Evolutionary conservation across 2,113 vertebrate genomes (phyloP).

Genomic region (Brienomyrus longianalis): DNA sequence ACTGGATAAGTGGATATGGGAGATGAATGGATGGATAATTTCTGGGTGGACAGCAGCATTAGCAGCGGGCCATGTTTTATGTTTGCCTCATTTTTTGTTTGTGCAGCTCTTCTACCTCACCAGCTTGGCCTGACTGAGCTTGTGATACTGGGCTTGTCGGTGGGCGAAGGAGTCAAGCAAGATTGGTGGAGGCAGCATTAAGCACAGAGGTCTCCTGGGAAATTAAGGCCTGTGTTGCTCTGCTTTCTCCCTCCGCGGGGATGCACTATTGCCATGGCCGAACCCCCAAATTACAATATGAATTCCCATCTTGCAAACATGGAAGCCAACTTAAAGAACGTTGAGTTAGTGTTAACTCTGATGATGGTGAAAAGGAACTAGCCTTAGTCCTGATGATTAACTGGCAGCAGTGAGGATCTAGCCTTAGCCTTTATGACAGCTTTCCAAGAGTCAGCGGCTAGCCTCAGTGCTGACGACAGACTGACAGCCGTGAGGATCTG

Average conservation of each 20-base stretch:
- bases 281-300: background rate
- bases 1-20: background rate
- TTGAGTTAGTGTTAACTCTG: background rate
- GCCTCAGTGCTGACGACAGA: background rate
- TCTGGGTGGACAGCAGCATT: background rate
- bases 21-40: constrained; percentile 2
- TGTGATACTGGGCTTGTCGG: background rate
- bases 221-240: constrained; percentile 9
- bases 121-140: background rate
- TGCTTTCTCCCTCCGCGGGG: background rate
- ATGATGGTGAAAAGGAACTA: background rate
- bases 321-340: background rate
- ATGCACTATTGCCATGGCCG: background rate
- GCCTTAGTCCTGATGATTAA: background rate
- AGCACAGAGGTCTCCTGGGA: constrained; percentile 19
- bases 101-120: background rate
- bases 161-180: background rate
- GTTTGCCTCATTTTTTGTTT: background rate
- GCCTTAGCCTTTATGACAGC: background rate
- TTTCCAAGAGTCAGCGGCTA: background rate
- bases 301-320: constrained; percentile 16
- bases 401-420: background rate
- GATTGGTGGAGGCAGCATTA: constrained; percentile 11
- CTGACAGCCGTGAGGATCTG: background rate
- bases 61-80: background rate